Conservation (phyloP, 2,888 invertebrate species). For the Mythimna albipuncta region DNA sequence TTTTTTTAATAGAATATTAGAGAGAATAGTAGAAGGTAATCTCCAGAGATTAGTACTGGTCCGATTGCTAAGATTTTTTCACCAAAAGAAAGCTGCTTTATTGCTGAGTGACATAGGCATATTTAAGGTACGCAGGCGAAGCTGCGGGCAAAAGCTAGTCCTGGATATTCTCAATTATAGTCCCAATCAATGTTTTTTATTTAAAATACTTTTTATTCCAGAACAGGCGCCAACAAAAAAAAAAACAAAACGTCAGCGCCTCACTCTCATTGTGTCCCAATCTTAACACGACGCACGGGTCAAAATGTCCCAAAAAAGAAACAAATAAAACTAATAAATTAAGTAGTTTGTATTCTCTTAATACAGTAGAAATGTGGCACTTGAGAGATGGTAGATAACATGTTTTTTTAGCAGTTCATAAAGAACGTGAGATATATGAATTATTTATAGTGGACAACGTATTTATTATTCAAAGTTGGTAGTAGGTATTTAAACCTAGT, state of each 20-base stretch:
- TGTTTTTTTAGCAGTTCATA: slow-evolving; percentile 62
- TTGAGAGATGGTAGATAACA: slow-evolving; percentile 61
- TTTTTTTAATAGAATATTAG: too few relatives aligned
- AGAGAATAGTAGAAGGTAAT: too few relatives aligned
- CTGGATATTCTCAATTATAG: background rate
- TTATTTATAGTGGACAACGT: slow-evolving; percentile 52
- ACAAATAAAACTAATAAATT: slow-evolving; percentile 54
- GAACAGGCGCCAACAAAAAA: background rate
- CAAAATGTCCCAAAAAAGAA: slow-evolving; percentile 45
- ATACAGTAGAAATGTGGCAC: slow-evolving; percentile 57
- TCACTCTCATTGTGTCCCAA: slow-evolving; percentile 29
- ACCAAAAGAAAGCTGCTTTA: too few relatives aligned
- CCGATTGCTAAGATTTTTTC: too few relatives aligned
- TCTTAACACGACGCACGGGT: slow-evolving; percentile 43
- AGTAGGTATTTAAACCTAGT: slow-evolving; percentile 37
- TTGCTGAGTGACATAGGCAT: too few relatives aligned
- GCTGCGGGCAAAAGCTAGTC: too few relatives aligned
- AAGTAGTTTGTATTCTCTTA: slow-evolving; percentile 64
- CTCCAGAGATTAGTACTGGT: too few relatives aligned
- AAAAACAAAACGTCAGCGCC: slow-evolving; percentile 4
- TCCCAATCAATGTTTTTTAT: background rate
- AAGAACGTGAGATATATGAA: slow-evolving; percentile 62
- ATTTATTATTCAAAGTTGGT: slow-evolving; percentile 56
- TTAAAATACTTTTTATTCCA: too few relatives aligned
- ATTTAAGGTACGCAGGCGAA: too few relatives aligned